Evolutionary conservation across 1,140 invertebrate genomes (phyloP), one percentile per base, ranked within the genome.

Genomic region (Hydropsyche tenuis): DNA sequence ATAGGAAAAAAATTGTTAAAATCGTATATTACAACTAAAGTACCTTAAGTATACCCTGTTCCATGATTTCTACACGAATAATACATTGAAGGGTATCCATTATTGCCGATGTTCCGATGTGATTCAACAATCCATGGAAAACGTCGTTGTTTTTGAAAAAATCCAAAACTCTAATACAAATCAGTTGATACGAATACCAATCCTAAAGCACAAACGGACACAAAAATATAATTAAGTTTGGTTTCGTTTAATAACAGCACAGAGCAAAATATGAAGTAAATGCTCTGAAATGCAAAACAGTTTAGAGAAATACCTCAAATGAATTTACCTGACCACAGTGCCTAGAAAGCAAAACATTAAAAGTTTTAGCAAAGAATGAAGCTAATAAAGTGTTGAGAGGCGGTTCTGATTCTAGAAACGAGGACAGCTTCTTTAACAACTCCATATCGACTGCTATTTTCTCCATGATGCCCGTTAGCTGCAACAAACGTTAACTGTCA

Each of bases 321-420:
- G 46, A 48, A 60, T 14, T 27, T 65, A 77, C 75, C 69, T 77
- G 75, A 16, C 74, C 68, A 46, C 71, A 56, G 62, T 62, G 64
- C 80, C 92, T 89, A 72, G 90, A 90, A 74, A 97, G 89, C 78
- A 97, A 87, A 82, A 94, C 91, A 79, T 93, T 91, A 82, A 98
- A 89, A 66, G 94, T 95, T 89, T 96, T 96, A 84, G 94, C 96
- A 86, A 97, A 97, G 88, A 96, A 98, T 76, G 95, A 97, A 42
- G 96, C 95, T 79, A 98, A 87, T 66, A 99, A 85, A 73, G 96
- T 95, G 87, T 99, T 98, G 53, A 98, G 87, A 42, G 93, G 92
- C 80, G 93, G 89, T 73, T 95, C 91, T 68, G 88, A 89, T 82
- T 96, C 92, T 77, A 97, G 87, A 87, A 97, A 98, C 78, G 90